Evolutionary conservation across 2,113 vertebrate species (phyloP).

Genomic region (Percina caprodes): DNA sequence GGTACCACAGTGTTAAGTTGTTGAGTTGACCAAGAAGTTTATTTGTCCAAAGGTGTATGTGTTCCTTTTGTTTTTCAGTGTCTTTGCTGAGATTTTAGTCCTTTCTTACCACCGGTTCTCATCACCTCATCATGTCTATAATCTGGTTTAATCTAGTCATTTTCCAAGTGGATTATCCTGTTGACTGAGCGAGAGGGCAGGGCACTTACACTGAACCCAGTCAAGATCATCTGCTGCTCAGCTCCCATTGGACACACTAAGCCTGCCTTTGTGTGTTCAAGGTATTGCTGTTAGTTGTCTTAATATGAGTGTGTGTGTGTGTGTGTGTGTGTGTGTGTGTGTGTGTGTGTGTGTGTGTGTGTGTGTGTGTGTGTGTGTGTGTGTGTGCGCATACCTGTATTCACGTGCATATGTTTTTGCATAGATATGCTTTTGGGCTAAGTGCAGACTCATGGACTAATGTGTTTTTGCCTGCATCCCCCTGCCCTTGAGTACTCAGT

Average conservation of each 20-base stretch:
- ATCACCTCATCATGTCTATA: slow-evolving; percentile 59
- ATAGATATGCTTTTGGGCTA: background rate
- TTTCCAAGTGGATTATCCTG: slow-evolving; percentile 76
- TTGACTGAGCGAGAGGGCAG: slow-evolving; percentile 61
- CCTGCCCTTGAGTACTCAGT: slow-evolving; percentile 58
- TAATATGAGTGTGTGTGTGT: no score
- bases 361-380: background rate
- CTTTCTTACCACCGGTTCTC: slow-evolving; percentile 29
- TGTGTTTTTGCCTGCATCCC: slow-evolving; percentile 25
- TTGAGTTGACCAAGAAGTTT: background rate
- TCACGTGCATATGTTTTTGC: background rate
- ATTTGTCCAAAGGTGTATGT: slow-evolving; percentile 4
- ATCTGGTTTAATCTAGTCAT: slow-evolving; percentile 76
- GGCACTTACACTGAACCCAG: slow-evolving; percentile 52
- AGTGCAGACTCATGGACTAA: slow-evolving; percentile 32
- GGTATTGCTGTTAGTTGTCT: slow-evolving; percentile 32
- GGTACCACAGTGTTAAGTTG: slow-evolving; percentile 1
- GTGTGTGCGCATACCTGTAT: background rate
- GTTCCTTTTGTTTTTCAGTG: slow-evolving; percentile 12
- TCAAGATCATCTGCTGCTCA: slow-evolving; percentile 41
- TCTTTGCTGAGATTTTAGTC: slow-evolving; percentile 14
- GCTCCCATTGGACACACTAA: slow-evolving; percentile 33
- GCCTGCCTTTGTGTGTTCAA: slow-evolving; percentile 26
- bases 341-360: no score
- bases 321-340: no score